Percentiles rank a stretch among this genome's conserved stretches.
Conservation (phyloP, 2,888 invertebrate species). For the Drosophila affinis region DNA sequence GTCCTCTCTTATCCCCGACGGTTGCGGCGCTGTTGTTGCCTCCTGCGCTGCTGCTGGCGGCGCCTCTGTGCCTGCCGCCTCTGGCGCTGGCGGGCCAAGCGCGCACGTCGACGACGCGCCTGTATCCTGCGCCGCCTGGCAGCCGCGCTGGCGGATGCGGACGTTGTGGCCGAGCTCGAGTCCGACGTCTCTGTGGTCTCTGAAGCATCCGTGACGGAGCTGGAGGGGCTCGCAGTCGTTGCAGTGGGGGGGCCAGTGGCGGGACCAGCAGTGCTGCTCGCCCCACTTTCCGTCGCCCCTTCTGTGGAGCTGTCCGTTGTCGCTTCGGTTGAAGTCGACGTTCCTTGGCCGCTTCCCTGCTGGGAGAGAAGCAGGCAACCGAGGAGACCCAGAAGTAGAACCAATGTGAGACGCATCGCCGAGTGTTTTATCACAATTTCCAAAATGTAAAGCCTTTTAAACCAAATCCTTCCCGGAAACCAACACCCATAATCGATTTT, state of each 20-base stretch:
- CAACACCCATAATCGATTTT: too few species aligned
- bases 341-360: neutral
- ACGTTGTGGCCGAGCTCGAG: neutral
- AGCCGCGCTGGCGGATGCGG: constrained; percentile 12
- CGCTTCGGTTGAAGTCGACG: too few species aligned
- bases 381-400: neutral
- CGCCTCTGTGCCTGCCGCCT: constrained; percentile 12
- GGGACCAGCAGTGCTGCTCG: neutral
- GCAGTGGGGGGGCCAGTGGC: neutral
- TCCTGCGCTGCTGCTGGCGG: neutral
- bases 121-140: constrained; percentile 30
- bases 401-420: neutral
- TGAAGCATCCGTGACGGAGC: too few species aligned
- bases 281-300: neutral
- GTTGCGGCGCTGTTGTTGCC: too few species aligned
- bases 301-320: neutral
- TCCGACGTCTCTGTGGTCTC: too few species aligned
- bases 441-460: too few species aligned
- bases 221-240: neutral
- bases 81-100: constrained; percentile 3
- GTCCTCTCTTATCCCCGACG: too few species aligned
- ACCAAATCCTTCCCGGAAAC: too few species aligned
- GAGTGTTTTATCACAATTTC: too few species aligned
- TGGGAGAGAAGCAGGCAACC: constrained; percentile 10
- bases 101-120: constrained; percentile 27